Percentiles rank a stretch among this genome's conserved stretches.
Conservation (phyloP, 2,113 vertebrate genomes). For the Procavia capensis region DNA sequence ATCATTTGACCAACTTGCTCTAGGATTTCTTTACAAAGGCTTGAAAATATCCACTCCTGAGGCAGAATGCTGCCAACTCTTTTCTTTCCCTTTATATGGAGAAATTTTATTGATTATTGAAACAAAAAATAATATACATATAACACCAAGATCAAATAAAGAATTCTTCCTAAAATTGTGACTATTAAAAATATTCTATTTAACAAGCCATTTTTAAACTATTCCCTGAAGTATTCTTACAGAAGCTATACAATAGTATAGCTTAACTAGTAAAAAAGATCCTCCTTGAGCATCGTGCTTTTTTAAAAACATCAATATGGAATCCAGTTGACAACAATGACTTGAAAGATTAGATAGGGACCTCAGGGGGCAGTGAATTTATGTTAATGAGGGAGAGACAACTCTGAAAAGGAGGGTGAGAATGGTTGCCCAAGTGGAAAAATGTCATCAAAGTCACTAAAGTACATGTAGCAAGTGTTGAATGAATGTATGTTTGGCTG, state of each 20-base stretch:
- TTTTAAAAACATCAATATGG: background rate
- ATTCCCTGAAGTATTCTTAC: background rate
- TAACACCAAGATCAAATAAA: background rate
- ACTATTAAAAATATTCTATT: conserved; percentile 25
- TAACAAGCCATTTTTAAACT: background rate
- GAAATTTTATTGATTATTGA: background rate
- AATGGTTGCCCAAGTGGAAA: background rate
- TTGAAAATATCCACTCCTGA: conserved; percentile 60
- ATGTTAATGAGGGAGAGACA: background rate
- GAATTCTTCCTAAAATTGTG: background rate
- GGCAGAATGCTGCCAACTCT: conserved; percentile 49
- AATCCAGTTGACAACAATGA: background rate
- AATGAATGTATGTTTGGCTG: background rate
- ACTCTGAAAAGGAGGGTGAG: background rate
- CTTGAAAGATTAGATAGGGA: background rate
- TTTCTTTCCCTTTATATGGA: conserved; percentile 31
- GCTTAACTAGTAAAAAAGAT: background rate
- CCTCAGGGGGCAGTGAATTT: background rate
- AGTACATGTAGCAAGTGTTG: background rate
- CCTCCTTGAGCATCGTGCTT: background rate
- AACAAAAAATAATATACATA: background rate
- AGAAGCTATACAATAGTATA: background rate
- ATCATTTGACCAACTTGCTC: conserved; percentile 49
- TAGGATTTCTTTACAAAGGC: conserved; percentile 71
- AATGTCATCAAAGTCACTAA: background rate